phyloP scores from a whole-genome alignment of 2,113 vertebrate genomes.

The Cricetomys ansorgei region DNA sequence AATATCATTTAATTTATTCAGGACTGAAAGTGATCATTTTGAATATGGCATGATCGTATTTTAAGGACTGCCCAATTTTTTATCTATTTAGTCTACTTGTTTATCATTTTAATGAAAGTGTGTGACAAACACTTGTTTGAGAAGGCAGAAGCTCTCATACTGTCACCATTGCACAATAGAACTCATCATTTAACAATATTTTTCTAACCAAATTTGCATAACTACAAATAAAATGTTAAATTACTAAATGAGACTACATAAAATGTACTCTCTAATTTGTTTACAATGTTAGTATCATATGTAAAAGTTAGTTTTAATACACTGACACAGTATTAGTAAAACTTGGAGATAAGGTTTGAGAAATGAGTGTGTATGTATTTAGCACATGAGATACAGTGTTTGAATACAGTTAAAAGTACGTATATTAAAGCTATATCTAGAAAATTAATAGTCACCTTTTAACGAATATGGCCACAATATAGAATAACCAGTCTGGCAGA shows the following conservation, averaged over 20 bases:
- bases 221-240: conserved; percentile 83
- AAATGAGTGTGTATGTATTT: conserved; percentile 29
- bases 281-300: conserved; percentile 80
- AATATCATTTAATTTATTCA: not conserved
- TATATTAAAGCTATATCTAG: conserved; percentile 47
- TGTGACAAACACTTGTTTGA: conserved; percentile 78
- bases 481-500: conserved; percentile 33
- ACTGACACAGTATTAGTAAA: conserved; percentile 76
- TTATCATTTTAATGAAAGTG: conserved; percentile 44
- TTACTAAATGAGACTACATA: conserved; percentile 78
- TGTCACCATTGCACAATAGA: conserved; percentile 81
- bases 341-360: conserved; percentile 42
- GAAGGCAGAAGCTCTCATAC: conserved; percentile 83
- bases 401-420: conserved; percentile 41
- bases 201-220: conserved; percentile 81
- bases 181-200: conserved; percentile 82
- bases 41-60: not conserved
- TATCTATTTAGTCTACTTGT: not conserved
- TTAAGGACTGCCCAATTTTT: not conserved
- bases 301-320: conserved; percentile 78
- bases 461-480: conserved; percentile 50
- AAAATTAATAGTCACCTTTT: conserved; percentile 50
- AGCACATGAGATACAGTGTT: conserved; percentile 17
- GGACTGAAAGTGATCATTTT: not conserved
- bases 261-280: conserved; percentile 82